These are phyloP conservation scores for Pantelozetes paolii DNA, from an alignment of 2,888 invertebrate species.

Conservation along the genomic window DNA sequence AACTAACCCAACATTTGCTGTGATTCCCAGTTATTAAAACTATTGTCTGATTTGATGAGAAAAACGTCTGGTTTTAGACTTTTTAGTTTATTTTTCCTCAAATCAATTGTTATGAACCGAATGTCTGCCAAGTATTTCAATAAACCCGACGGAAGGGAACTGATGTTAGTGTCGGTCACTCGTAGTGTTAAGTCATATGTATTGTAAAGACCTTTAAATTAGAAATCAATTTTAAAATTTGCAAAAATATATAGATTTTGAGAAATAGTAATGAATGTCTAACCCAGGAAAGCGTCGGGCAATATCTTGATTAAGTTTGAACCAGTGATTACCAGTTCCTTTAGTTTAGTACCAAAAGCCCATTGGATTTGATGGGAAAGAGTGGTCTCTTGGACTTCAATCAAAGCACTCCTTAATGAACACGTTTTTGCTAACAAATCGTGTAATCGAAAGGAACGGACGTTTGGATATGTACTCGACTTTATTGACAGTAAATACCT, in stretches of 20 bases:
- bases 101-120: constrained; percentile 73
- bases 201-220: constrained; percentile 53
- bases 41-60: constrained; percentile 53
- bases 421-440: constrained; percentile 46
- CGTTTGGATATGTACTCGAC: constrained; percentile 47
- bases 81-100: constrained; percentile 73
- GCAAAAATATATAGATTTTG: background rate
- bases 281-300: constrained; percentile 64
- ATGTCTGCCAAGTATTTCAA: constrained; percentile 56
- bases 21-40: constrained; percentile 40
- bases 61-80: constrained; percentile 76
- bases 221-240: background rate
- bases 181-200: constrained; percentile 71
- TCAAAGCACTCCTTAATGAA: constrained; percentile 49
- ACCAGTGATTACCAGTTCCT: constrained; percentile 75
- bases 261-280: background rate
- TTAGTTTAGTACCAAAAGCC: constrained; percentile 71
- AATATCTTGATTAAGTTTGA: constrained; percentile 66
- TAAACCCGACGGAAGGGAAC: constrained; percentile 46
- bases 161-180: constrained; percentile 52
- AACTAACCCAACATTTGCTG: constrained; percentile 39
- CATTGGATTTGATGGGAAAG: constrained; percentile 72
- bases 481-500: constrained; percentile 47
- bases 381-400: constrained; percentile 69
- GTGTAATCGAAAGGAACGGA: constrained; percentile 48